phyloP scores from a whole-genome alignment of 2,797 vertebrate genomes.

The Clarias laeviceps region DNA sequence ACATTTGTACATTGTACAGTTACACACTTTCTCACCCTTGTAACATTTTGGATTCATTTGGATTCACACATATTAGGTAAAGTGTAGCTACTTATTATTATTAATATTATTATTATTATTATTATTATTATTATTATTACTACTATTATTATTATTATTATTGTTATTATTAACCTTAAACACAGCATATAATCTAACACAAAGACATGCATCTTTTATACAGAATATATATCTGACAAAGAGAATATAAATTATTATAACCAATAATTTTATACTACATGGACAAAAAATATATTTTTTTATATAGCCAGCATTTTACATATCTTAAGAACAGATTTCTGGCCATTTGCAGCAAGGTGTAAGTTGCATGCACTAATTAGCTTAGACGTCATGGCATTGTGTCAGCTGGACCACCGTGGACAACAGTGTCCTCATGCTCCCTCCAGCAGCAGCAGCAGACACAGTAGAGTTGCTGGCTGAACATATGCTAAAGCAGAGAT shows the following conservation, averaged over 20 bases:
- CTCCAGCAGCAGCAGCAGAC: conserved; percentile 57
- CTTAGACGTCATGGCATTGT: conserved; percentile 62
- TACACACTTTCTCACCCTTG: not conserved
- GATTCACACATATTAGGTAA: not conserved
- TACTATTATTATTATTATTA: no score
- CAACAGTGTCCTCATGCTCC: conserved; percentile 59
- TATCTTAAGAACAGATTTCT: not conserved
- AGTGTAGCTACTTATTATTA: not conserved
- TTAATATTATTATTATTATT: no score
- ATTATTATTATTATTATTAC: no score
- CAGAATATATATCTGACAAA: not conserved
- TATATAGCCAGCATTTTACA: not conserved
- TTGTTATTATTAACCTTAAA: not conserved
- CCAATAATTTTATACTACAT: not conserved
- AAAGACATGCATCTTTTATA: not conserved
- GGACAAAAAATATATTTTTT: no score
- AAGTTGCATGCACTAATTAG: conserved; percentile 49
- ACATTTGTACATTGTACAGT: not conserved
- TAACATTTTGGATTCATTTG: not conserved
- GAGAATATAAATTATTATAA: not conserved
- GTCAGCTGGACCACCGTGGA: conserved; percentile 52
- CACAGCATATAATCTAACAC: not conserved
- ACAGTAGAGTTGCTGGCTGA: conserved; percentile 61
- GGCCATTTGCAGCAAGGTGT: not conserved
- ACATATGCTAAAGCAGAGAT: conserved; percentile 79